A percentile compares a stretch with the other conserved stretches of the same genome.
These are phyloP conservation scores for Ctenomys sociabilis DNA, from an alignment of 2,113 vertebrate species.

Conservation along the genomic window DNA sequence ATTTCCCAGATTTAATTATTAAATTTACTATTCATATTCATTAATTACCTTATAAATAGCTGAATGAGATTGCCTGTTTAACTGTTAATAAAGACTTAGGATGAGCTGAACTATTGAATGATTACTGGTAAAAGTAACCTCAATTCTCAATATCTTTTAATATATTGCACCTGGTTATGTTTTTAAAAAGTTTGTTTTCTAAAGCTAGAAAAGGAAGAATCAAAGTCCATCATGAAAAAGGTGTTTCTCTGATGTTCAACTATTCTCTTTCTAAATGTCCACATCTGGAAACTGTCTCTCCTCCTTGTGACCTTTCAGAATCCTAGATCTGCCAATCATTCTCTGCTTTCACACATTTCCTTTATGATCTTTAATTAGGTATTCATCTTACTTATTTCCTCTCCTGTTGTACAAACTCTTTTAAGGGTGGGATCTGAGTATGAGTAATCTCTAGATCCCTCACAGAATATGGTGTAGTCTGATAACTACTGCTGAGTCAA, in stretches of 20 bases:
- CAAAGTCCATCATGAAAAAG: slow-evolving; percentile 35
- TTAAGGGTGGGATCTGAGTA: not conserved
- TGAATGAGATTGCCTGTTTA: slow-evolving; percentile 33
- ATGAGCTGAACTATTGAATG: not conserved
- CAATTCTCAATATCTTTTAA: slow-evolving; percentile 50
- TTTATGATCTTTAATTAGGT: not conserved
- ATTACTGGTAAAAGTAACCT: slow-evolving; percentile 26
- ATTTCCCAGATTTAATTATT: slow-evolving; percentile 60
- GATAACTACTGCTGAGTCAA: not conserved
- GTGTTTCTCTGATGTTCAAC: slow-evolving; percentile 19
- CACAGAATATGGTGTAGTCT: not conserved
- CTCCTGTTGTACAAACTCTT: slow-evolving; percentile 20
- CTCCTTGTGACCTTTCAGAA: not conserved
- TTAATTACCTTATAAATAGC: slow-evolving; percentile 68
- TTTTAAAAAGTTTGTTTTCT: slow-evolving; percentile 55
- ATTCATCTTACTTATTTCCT: not conserved
- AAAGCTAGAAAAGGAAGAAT: slow-evolving; percentile 50
- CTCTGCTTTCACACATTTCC: not conserved
- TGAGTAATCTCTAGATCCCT: slow-evolving; percentile 40
- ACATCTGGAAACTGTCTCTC: not conserved
- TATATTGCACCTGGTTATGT: not conserved
- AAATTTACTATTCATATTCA: slow-evolving; percentile 59
- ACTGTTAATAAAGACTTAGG: slow-evolving; percentile 46
- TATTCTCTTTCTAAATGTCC: slow-evolving; percentile 7
- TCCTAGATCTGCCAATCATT: not conserved